Base-by-base conservation (phyloP, 2,888 invertebrate genomes). In the Ormyrus pomaceus region DNA sequence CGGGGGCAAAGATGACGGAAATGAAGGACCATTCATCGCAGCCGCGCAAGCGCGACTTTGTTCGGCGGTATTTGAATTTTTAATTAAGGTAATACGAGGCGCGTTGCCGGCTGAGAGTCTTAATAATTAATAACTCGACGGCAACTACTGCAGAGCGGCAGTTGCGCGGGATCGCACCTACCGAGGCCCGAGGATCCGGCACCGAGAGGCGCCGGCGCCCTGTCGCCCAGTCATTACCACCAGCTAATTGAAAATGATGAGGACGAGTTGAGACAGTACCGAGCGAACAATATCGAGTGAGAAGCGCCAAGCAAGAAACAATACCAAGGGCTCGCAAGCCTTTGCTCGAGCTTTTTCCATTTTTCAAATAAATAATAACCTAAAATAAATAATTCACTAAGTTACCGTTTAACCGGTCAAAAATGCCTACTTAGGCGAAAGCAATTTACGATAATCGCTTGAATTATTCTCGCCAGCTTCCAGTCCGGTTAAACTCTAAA, bases 181-280 rank as follows among this genome's bases (percentile, higher is more conserved):
- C 56, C 48, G 46, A 13, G 50, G 3, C 45, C 5, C 66, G 66
- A 46, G 59, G 19, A 6, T 56, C 64, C 13, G 48, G 48, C 77
- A 69, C 82, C 83, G 83, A 74, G 66, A 65, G 73, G 64, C 77
- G 62, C 34, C 66, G 84, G 81, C 83, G 80, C 82, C 83, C 80
- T 84, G 85, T 86, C 84, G 86, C 84, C 83, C 84, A 86, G 87
- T 88, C 87, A 85, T 88, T 88, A 87, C 84, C 34, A 34, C 34
- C 77, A 84, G 84, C 87, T 89, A 89, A 89, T 89, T 89, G 88
- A 87, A 88, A 88, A 88, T 88, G 87, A 87, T 87, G 88, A 86
- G 84, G 88, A 87, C 86, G 77, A 84, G 83, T 71, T 65, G 82
- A 50, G 51, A 65, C n/a, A 19, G 10, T 34, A 34, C 3, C 34